Evolutionary conservation across 2,113 vertebrate genomes (phyloP), one percentile per base, ranked within the genome.

Genomic region (Theropithecus gelada): DNA sequence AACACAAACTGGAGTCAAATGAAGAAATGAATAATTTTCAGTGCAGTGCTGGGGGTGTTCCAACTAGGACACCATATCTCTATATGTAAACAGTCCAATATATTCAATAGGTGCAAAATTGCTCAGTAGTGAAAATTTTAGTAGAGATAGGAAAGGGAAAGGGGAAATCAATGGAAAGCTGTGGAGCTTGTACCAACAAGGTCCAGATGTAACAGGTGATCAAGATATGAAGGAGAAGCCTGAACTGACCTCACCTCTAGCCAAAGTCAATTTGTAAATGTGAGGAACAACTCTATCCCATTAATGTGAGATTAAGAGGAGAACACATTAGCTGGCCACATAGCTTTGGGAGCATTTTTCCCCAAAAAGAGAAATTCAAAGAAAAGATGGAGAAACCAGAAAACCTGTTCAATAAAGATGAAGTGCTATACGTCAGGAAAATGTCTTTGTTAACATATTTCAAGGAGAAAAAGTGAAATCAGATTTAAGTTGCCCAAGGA

Each of bases 401-500:
- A 68, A 40, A 52, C 7, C 6, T 14, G 8, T 5, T 66, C 68
- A 59, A 55, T 43, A 16, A 66, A 70, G 79, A 92, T 5, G 4
- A 50, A 88, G 38, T 0, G 0, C 8, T 79, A 1, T 8, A 70
- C 38, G 14, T 11, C 27, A 91, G 93, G 50, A 79, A 82, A 82
- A 93, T 11, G 27, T 9, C 55, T 86, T 72, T 43, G 64, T 50
- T 86, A 91, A 66, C 50, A 70, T 66, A 20, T 50, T 91, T 70
- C 25, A 40, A 61, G 20, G 35, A 59, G 30, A 90, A 73, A 79
- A 40, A 27, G 14, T 14, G 30, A 38, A 86, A 80, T 20, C 66
- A 79, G 52, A 86, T 93, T 76, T n/a, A 80, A 92, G 32, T 12
- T 87, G 35, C 52, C 57, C 82, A 88, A 94, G 82, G 55, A 72